Conservation (phyloP, 2,113 vertebrate species). For the Platycercus adscitus region DNA sequence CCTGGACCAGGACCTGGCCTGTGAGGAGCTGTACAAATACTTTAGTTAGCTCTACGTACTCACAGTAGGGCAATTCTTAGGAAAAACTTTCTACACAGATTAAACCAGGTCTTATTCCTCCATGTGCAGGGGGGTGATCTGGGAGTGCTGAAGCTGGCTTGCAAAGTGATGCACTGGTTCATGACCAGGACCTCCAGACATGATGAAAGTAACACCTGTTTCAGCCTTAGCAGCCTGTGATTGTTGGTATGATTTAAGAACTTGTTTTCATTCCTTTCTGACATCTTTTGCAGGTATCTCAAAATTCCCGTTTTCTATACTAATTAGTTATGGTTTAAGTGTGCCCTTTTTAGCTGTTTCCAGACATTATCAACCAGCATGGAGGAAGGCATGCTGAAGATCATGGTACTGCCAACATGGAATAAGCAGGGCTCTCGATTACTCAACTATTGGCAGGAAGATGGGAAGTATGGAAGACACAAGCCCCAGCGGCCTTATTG, state of each 20-base stretch:
- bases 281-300: neutral
- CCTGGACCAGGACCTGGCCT: neutral
- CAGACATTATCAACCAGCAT: neutral
- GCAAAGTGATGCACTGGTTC: accelerated
- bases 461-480: neutral
- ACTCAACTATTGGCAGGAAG: neutral
- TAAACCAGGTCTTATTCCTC: neutral
- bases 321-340: neutral
- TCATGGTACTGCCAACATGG: neutral
- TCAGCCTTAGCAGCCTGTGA: neutral
- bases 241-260: neutral
- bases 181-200: neutral
- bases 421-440: neutral
- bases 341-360: neutral
- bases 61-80: neutral
- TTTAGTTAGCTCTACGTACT: neutral
- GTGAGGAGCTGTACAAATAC: neutral
- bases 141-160: neutral
- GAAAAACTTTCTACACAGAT: neutral
- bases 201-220: neutral
- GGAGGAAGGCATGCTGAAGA: neutral
- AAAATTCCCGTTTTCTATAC: neutral
- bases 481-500: accelerated
- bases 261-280: neutral
- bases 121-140: neutral